Base-by-base conservation (phyloP, 2,888 invertebrate species). In the Scelioninae gen. 2 region DNA sequence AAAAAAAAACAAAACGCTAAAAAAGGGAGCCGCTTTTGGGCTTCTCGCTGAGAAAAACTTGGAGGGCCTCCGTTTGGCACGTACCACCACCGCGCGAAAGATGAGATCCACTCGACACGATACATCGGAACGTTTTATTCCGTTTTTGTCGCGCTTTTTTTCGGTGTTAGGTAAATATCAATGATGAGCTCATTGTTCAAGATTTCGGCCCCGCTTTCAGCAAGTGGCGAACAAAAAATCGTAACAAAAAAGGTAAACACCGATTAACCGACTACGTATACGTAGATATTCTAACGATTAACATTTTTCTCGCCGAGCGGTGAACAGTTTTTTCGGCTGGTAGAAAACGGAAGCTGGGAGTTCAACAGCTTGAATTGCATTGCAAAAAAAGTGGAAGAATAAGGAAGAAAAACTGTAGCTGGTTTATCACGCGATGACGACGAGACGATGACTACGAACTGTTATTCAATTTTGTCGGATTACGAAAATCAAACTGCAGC, bases 91-190 rank as follows among this genome's bases (percentile, higher is more conserved):
- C 25, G 50, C 63, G 28, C 45, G 57, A 45, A 53, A 41, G 52
- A 52, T 35, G 45, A 55, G 53, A 61, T 68, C 43, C 43, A 57
- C 55, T 39, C 45, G 35, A 18, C 45, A 46, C 64, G 45, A 58
- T 58, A 48, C 50, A 43, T 41, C 67, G 58, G 28, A 50, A 50
- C 43, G 58, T 43, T 68, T 68, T 45, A 68, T 58, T 58, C 65
- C 22, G 43, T 73, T 64, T 73, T 73, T 73, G 61, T 52, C 61
- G 41, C 63, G 13, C 53, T 63, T 70, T 70, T 64, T 63, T 68
- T 73, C 43, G 45, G 9, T 46, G 37, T 64, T 64, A 63, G 64
- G 64, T 73, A 68, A 68, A 73, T 60, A 73, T 68, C 68, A 68
- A 68, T 64, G 63, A 73, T 63, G 58, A 68, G 61, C 65, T 22